A percentile compares a stretch with the other conserved stretches of the same genome.
Conservation (phyloP, 2,797 vertebrate species). For the Cyclopterus lumpus region DNA sequence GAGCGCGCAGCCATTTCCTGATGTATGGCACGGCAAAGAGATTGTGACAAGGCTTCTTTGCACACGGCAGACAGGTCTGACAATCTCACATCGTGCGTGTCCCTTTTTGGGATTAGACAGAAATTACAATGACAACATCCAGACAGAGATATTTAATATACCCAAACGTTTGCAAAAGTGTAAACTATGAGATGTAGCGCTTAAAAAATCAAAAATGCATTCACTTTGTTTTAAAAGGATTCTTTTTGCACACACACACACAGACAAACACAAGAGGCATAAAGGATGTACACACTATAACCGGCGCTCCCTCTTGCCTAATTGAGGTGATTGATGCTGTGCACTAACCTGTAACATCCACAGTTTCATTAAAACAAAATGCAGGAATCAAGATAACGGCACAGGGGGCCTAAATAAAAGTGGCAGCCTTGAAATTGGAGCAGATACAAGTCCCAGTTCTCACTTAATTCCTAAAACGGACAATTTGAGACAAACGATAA, state of each 20-base stretch:
- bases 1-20: constrained; percentile 43
- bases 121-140: constrained; percentile 22
- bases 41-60: constrained; percentile 60
- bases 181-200: neutral
- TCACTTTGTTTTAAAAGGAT: constrained; percentile 30
- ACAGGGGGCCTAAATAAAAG: constrained; percentile 65
- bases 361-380: constrained; percentile 74
- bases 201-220: too few species aligned
- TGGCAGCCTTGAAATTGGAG: constrained; percentile 67
- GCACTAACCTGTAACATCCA: constrained; percentile 65
- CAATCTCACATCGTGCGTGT: constrained; percentile 46
- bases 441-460: constrained; percentile 49
- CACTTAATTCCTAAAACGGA: constrained; percentile 50
- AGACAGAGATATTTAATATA: constrained; percentile 14
- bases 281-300: constrained; percentile 47
- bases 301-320: constrained; percentile 60
- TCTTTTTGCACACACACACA: constrained; percentile 25
- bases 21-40: constrained; percentile 60
- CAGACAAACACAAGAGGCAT: constrained; percentile 25
- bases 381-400: constrained; percentile 68
- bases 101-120: constrained; percentile 1
- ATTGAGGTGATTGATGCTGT: constrained; percentile 76
- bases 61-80: constrained; percentile 48
- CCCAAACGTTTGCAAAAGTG: constrained; percentile 1
- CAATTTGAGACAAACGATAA: constrained; percentile 29